Evolutionary conservation across 2,113 vertebrate species (phyloP).

Genomic region (Psittacula cyanocephala): DNA sequence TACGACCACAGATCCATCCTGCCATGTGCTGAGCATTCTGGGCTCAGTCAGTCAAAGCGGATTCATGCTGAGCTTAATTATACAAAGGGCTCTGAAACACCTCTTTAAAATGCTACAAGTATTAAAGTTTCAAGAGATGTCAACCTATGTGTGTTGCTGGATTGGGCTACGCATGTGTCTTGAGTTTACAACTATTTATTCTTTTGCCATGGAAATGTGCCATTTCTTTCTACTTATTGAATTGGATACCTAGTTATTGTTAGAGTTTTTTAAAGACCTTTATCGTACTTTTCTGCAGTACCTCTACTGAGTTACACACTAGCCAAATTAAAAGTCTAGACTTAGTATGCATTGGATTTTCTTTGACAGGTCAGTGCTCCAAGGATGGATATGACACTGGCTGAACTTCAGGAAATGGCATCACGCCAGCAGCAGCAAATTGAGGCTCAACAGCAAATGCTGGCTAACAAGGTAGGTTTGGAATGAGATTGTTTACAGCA

Average conservation of each 20-base stretch:
- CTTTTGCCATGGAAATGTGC: neutral
- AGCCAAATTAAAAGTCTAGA: neutral
- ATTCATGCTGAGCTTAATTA: slow-evolving; percentile 13
- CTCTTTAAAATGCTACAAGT: neutral
- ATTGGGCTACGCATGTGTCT: fast-evolving
- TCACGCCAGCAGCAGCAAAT: slow-evolving; percentile 96
- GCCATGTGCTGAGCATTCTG: neutral
- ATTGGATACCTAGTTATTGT: neutral
- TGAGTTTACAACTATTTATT: neutral
- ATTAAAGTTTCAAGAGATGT: neutral
- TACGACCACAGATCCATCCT: neutral
- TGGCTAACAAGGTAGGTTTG: slow-evolving; percentile 88
- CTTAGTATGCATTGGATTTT: neutral
- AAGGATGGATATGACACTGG: slow-evolving; percentile 93
- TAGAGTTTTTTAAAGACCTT: neutral
- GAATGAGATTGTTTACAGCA: neutral
- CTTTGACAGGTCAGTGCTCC: slow-evolving; percentile 80
- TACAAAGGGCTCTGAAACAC: neutral
- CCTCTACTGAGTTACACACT: neutral
- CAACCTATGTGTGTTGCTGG: neutral
- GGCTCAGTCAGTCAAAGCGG: slow-evolving; percentile 13
- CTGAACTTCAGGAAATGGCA: slow-evolving; percentile 97
- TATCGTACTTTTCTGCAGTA: neutral
- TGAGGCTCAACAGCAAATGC: slow-evolving; percentile 90
- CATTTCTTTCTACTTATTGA: neutral